Percentiles rank a stretch among this genome's conserved stretches.
Evolutionary conservation across 1,140 invertebrate species (phyloP).

Genomic region (Calliopsis andreniformis): DNA sequence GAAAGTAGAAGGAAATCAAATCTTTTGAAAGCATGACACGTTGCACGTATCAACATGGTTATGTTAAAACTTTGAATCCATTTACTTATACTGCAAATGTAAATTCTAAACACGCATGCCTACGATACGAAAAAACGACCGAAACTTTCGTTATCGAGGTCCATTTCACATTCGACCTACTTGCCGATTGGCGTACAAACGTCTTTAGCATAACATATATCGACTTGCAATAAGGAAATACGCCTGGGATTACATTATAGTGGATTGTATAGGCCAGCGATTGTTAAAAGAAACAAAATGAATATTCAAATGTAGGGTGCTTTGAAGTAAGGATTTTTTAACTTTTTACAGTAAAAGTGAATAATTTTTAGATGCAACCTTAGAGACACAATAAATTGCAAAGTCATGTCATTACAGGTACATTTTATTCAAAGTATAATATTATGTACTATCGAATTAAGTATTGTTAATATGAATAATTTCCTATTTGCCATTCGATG

Average conservation of each 20-base stretch:
- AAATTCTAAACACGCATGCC: background rate
- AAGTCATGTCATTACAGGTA: too few relatives aligned
- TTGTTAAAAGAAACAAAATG: background rate
- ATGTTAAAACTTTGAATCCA: background rate
- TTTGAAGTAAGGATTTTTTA: background rate
- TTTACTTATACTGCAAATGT: background rate
- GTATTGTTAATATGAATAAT: background rate
- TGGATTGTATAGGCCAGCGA: background rate
- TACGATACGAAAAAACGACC: background rate
- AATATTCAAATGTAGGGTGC: background rate
- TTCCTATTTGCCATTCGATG: background rate
- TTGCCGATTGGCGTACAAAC: constrained; percentile 4
- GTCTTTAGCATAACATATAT: constrained; percentile 10
- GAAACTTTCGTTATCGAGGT: constrained; percentile 21
- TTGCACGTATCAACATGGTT: background rate
- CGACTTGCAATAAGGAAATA: background rate
- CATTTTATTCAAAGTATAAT: too few relatives aligned
- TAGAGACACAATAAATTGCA: too few relatives aligned
- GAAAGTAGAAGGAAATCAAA: too few relatives aligned
- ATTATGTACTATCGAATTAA: too few relatives aligned
- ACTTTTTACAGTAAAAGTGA: too few relatives aligned
- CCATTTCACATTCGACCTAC: constrained; percentile 41
- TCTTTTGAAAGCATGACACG: too few relatives aligned
- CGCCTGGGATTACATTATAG: background rate
- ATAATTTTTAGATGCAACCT: too few relatives aligned